These are phyloP conservation scores for Microctenopoma steveboyesi DNA, from an alignment of 2,797 vertebrate genomes.

Conservation along the genomic window DNA sequence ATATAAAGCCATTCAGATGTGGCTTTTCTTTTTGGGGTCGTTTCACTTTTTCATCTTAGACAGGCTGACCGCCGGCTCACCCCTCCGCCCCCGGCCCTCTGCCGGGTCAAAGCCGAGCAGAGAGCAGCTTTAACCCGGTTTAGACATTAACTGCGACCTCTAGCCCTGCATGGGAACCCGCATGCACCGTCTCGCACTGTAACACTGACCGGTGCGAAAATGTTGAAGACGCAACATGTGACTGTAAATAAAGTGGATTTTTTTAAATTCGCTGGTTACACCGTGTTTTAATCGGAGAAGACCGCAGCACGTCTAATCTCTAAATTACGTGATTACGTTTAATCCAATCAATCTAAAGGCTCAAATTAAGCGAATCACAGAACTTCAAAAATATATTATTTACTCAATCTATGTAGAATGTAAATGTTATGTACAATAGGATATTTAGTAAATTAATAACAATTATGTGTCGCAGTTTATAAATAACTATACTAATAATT, in stretches of 20 bases:
- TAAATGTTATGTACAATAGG: too few species aligned
- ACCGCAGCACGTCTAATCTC: too few species aligned
- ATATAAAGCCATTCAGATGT: slow-evolving; percentile 73
- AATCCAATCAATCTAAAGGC: neutral
- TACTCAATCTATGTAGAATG: too few species aligned
- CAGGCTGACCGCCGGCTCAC: slow-evolving; percentile 82
- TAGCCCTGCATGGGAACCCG: slow-evolving; percentile 46
- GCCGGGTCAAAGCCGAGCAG: slow-evolving; percentile 82
- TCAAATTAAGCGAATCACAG: neutral
- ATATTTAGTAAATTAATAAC: too few species aligned
- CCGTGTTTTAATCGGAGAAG: too few species aligned
- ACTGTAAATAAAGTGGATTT: neutral
- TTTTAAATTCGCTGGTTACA: too few species aligned
- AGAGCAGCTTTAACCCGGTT: slow-evolving; percentile 77
- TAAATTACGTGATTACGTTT: neutral
- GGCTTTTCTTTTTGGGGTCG: slow-evolving; percentile 76
- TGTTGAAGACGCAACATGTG: rapidly evolving
- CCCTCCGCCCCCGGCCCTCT: slow-evolving; percentile 74
- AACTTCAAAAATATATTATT: neutral
- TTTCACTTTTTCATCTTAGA: slow-evolving; percentile 85
- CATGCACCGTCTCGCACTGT: slow-evolving; percentile 26
- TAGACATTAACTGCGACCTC: slow-evolving; percentile 81
- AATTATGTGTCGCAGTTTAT: too few species aligned
- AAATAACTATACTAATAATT: too few species aligned
- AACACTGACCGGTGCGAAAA: neutral